phyloP scores from a whole-genome alignment of 2,888 invertebrate genomes.

The Nemurella pictetii region DNA sequence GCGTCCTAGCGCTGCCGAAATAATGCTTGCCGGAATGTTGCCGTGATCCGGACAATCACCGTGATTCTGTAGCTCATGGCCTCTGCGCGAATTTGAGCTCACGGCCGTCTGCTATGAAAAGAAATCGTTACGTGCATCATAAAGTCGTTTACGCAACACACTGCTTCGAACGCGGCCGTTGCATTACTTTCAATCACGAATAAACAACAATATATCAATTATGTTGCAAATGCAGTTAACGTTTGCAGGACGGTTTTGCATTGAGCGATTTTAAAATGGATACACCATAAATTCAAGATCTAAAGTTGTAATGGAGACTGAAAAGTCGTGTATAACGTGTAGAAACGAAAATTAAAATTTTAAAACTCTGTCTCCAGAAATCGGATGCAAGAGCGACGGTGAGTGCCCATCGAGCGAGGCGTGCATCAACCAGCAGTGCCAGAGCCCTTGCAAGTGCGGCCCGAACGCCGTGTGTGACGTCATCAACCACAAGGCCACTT shows the following conservation, averaged over 20 bases:
- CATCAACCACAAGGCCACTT: constrained; percentile 73
- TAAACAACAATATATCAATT: too few species aligned
- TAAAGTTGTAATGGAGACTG: too few species aligned
- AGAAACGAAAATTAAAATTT: too few species aligned
- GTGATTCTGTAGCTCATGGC: background rate
- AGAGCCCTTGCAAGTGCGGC: constrained; percentile 79
- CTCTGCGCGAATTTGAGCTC: too few species aligned
- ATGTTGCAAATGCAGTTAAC: too few species aligned
- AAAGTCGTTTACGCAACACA: too few species aligned
- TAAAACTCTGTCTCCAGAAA: constrained; percentile 52
- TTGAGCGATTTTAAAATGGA: too few species aligned
- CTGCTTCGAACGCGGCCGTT: too few species aligned
- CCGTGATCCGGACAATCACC: background rate
- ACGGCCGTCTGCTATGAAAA: background rate
- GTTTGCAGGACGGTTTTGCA: too few species aligned
- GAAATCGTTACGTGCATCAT: background rate
- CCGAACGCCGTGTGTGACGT: constrained; percentile 81
- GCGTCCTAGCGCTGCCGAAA: constrained; percentile 13
- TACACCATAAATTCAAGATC: too few species aligned
- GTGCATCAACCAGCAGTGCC: constrained; percentile 75
- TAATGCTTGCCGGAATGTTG: background rate
- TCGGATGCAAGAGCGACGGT: constrained; percentile 70
- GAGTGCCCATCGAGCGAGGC: constrained; percentile 76
- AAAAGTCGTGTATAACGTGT: too few species aligned
- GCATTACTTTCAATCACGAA: too few species aligned